phyloP scores from a whole-genome alignment of 2,888 invertebrate genomes.

The Melangyna quadrimaculata region DNA sequence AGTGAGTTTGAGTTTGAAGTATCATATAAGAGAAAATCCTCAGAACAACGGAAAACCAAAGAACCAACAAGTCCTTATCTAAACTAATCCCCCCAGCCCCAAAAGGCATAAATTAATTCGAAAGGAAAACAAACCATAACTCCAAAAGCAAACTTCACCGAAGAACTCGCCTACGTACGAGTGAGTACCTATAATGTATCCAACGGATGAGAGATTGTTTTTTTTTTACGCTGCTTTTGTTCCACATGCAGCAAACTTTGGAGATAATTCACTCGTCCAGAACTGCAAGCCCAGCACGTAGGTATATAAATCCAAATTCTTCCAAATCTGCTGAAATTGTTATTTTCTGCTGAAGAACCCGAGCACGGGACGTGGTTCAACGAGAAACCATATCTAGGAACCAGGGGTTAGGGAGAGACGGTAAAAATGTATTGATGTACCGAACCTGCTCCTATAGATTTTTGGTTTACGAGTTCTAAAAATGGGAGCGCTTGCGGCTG shows the following conservation, averaged over 20 bases:
- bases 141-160: slow-evolving; percentile 6
- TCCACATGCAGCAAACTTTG: slow-evolving; percentile 19
- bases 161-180: slow-evolving; percentile 39
- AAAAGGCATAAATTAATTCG: slow-evolving; percentile 65
- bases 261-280: slow-evolving; percentile 56
- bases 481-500: slow-evolving; percentile 26
- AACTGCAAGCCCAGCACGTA: slow-evolving; percentile 48
- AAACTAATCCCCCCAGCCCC: slow-evolving; percentile 56
- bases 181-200: no score
- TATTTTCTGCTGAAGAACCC: slow-evolving; percentile 12
- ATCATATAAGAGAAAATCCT: slow-evolving; percentile 8
- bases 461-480: slow-evolving; percentile 40
- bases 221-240: slow-evolving; percentile 26
- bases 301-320: slow-evolving; percentile 32
- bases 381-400: not conserved
- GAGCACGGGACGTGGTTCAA: not conserved
- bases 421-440: not conserved
- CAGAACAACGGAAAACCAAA: slow-evolving; percentile 10
- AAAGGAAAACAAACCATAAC: slow-evolving; percentile 47
- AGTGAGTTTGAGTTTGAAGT: not conserved
- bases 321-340: slow-evolving; percentile 56
- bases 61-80: slow-evolving; percentile 60
- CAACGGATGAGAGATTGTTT: slow-evolving; percentile 42
- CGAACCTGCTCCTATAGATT: slow-evolving; percentile 15
- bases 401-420: not conserved